phyloP scores from a whole-genome alignment of 2,888 invertebrate species.

The Linyphia triangularis region DNA sequence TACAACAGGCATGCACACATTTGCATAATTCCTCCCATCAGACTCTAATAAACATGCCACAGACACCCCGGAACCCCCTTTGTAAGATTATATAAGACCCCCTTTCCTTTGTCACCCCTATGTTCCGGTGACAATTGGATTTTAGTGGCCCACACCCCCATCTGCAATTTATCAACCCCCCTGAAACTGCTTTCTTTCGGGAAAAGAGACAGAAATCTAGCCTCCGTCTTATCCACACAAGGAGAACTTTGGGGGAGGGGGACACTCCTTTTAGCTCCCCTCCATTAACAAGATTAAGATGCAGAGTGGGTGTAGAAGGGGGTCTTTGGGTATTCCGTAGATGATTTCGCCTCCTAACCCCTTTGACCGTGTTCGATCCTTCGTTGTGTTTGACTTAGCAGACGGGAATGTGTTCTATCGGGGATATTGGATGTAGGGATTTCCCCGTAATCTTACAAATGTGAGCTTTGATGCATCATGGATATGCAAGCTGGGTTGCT shows the following conservation, averaged over 20 bases:
- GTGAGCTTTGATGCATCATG: background rate
- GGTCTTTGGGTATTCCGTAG: background rate
- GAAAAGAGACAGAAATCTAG: constrained; percentile 33
- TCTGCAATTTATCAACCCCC: constrained; percentile 30
- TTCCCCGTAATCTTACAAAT: constrained; percentile 4
- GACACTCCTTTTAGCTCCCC: constrained; percentile 45
- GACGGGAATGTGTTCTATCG: background rate
- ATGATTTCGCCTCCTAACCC: background rate
- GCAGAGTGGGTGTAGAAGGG: constrained; percentile 10
- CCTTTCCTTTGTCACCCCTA: background rate
- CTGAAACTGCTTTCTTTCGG: background rate
- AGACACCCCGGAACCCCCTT: background rate
- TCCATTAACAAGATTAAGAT: constrained; percentile 71
- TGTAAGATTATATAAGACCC: constrained; percentile 28
- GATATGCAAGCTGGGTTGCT: too few relatives aligned
- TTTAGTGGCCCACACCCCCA: constrained; percentile 49
- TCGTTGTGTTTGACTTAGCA: constrained; percentile 35
- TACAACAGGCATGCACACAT: background rate
- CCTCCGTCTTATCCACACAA: constrained; percentile 8
- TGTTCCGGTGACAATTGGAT: constrained; percentile 67
- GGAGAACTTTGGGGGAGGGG: background rate
- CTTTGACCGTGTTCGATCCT: constrained; percentile 11
- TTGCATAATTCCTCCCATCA: background rate
- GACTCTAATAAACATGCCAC: background rate
- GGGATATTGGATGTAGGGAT: background rate